Evolutionary conservation across 2,797 vertebrate genomes (phyloP), one percentile per base, ranked within the genome.

Genomic region (Chaenodraco wilsoni): DNA sequence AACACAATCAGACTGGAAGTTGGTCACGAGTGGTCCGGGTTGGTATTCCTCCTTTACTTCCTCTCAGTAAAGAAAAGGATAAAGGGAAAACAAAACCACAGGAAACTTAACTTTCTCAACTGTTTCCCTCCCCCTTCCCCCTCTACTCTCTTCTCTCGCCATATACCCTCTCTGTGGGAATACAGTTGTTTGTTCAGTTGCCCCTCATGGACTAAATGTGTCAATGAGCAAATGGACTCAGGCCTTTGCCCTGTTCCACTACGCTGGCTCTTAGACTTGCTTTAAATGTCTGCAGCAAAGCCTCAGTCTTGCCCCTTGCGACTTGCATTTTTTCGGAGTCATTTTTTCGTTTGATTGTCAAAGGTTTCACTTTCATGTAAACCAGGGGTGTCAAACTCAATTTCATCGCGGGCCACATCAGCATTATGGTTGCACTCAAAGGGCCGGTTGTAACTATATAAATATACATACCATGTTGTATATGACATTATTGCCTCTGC

Each of bases 151-250:
- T 40, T 74, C 37, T 61, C 65, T 78, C 56, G n/a, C n/a, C n/a
- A n/a, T n/a, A n/a, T n/a, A n/a, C n/a, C n/a, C n/a, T n/a, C 65
- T 78, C 56, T 82, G 74, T 82, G 81, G 73, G 81, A 82, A 74
- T 74, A 48, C 70, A 75, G 56, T 70, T 84, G 87, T 90, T 90
- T 91, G 63, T 82, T 78, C 85, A 83, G 85, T 88, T 88, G 86
- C 49, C 58, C 76, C 52, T 79, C 81, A 85, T 83, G 83, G 84
- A 86, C 81, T 83, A 58, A 79, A 85, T 76, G 70, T 69, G 74
- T 89, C 84, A 84, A 79, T 83, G 82, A 78, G 54, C 84, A 87
- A 89, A 88, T 85, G 80, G 87, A 80, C 68, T 79, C 57, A 8
- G 69, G 72, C 78, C 51, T 72, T 61, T 76, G 60, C 56, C 19